Evolutionary conservation across 2,888 invertebrate species (phyloP), one percentile per base, ranked within the genome.

Genomic region (Girardia tigrina): DNA sequence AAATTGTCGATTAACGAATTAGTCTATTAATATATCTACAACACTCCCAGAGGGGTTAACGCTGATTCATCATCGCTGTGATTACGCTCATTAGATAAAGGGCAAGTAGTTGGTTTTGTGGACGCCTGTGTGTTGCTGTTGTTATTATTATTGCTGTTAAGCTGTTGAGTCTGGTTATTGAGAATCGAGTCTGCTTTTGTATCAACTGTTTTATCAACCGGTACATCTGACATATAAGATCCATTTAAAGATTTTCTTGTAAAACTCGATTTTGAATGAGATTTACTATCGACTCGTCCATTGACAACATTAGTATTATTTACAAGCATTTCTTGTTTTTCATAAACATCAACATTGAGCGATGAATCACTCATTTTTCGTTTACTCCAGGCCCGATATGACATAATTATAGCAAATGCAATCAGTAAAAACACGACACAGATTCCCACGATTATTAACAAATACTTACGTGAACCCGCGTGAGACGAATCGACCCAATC

Each of bases 321-420:
- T 4, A 56, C 72, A 69, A 75, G 28, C 75, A 75, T 75, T 71
- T 75, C 75, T 20, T 75, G 75, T 28, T 75, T 75, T 71, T 75
- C 75, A 26, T 69, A 26, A 27, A 27, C 36, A 28, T 75, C 70
- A 27, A 28, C 26, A 27, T 70, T 71, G 20, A 29, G 20, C 23
- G 69, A 69, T n/a, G 26, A 28, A 70, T 27, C 75, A 1, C 28
- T 14, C 29, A 70, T 70, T 26, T 75, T 75, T 1, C 71, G 75
- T 29, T 75, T 75, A 23, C 75, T 75, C 75, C 75, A 75, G 23
- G 75, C 75, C 26, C 75, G 75, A 75, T 75, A 75, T 26, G 70
- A 69, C 75, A 75, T 71, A n/a, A 75, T 75, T 23, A 75, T 70
- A n/a, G 75, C 75, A 70, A 75, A 71, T 6, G 75, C 75, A 20